A percentile compares a stretch with the other conserved stretches of the same genome.
phyloP scores from a whole-genome alignment of 2,797 vertebrate genomes.

The Malurus leucopterus region DNA sequence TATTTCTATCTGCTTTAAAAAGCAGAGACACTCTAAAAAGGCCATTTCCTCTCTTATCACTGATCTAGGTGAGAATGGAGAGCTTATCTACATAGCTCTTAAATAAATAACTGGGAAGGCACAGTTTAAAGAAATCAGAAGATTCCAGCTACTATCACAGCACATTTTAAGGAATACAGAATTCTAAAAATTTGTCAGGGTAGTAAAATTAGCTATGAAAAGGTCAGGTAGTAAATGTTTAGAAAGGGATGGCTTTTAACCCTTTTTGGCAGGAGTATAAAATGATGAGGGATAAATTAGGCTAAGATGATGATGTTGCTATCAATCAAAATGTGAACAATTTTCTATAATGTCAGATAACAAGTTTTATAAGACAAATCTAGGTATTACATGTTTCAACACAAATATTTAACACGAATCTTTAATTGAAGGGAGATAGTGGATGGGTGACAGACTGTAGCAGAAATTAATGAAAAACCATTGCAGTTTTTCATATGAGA shows the following conservation, averaged over 20 bases:
- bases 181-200: neutral
- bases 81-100: neutral
- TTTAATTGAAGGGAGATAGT: neutral
- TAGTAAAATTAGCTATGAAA: neutral
- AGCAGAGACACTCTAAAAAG: constrained; percentile 46
- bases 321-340: neutral
- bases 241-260: neutral
- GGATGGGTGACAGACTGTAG: neutral
- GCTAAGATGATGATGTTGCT: neutral
- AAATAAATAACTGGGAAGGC: constrained; percentile 19
- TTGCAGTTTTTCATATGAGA: neutral
- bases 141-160: neutral
- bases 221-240: neutral
- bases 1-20: constrained; percentile 72
- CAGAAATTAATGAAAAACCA: neutral
- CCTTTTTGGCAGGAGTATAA: neutral
- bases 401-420: neutral
- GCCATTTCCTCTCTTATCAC: constrained; percentile 45
- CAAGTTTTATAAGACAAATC: neutral
- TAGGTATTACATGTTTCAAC: neutral
- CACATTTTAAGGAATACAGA: neutral
- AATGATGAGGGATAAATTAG: neutral
- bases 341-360: neutral
- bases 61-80: constrained; percentile 36
- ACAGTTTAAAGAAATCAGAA: neutral